Conservation (phyloP, 2,113 vertebrate species). For the Hoplias malabaricus region DNA sequence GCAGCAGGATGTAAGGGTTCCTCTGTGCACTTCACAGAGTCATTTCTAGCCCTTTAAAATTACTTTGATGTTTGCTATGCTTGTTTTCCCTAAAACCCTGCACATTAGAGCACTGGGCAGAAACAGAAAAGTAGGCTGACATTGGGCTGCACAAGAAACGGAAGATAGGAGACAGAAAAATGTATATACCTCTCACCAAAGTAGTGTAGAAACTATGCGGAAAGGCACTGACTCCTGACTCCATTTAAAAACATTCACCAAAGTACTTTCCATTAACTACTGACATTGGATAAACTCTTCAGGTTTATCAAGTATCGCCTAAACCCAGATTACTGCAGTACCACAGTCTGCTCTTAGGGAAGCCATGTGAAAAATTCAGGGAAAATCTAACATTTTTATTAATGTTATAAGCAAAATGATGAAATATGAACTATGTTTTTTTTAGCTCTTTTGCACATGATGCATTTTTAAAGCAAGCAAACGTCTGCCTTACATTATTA, state of each 20-base stretch:
- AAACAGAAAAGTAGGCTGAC: neutral
- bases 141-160: neutral
- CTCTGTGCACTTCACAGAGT: constrained; percentile 6
- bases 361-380: too few species aligned
- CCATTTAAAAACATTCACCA: neutral
- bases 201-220: neutral
- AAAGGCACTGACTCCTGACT: too few species aligned
- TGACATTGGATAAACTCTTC: neutral
- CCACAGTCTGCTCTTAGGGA: too few species aligned
- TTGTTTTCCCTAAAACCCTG: constrained; percentile 32
- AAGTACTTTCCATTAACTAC: neutral
- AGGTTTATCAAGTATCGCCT: neutral
- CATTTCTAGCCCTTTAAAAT: constrained; percentile 28
- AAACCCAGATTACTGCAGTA: too few species aligned
- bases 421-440: too few species aligned
- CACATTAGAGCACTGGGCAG: neutral
- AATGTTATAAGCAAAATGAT: too few species aligned
- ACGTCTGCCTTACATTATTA: too few species aligned
- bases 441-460: too few species aligned
- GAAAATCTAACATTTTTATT: too few species aligned
- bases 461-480: too few species aligned
- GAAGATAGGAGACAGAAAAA: neutral
- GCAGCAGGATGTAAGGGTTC: constrained; percentile 37
- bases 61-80: constrained; percentile 49
- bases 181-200: neutral